Conservation (phyloP, 2,888 invertebrate species). For the Alsophila aescularia region DNA sequence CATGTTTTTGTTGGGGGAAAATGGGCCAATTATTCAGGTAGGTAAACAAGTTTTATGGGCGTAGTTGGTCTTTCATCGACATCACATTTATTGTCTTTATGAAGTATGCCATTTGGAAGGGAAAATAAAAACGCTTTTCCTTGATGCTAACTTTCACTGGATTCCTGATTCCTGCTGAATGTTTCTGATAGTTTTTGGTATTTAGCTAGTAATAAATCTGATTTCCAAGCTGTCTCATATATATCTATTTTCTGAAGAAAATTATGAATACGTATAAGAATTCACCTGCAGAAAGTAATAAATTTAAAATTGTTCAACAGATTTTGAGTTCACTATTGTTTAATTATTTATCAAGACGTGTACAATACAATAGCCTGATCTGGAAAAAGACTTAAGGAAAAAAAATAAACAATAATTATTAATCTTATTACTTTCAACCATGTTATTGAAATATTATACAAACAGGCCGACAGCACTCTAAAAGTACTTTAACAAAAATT, state of each 20-base stretch:
- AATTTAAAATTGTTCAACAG: no score
- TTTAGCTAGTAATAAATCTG: no score
- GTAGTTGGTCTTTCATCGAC: slow-evolving; percentile 18
- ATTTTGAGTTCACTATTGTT: no score
- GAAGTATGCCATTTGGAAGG: slow-evolving; percentile 19
- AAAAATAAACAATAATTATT: not conserved
- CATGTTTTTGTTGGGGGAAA: slow-evolving; percentile 33
- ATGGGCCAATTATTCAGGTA: slow-evolving; percentile 29
- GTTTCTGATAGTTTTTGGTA: not conserved
- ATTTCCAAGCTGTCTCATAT: no score
- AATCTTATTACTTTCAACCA: not conserved
- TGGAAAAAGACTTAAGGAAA: no score
- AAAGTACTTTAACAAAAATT: slow-evolving; percentile 4
- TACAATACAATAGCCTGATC: no score
- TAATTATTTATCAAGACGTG: no score
- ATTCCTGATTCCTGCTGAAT: not conserved
- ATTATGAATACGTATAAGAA: no score
- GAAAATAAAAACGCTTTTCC: slow-evolving; percentile 8
- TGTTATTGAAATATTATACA: not conserved
- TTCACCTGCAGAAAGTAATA: no score
- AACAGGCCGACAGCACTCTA: not conserved
- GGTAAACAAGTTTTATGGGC: slow-evolving; percentile 26
- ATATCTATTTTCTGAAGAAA: no score
- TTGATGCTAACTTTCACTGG: not conserved
- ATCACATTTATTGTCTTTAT: slow-evolving; percentile 22